Evolutionary conservation across 2,888 invertebrate species (phyloP).

Genomic region (Acrobasis repandana): DNA sequence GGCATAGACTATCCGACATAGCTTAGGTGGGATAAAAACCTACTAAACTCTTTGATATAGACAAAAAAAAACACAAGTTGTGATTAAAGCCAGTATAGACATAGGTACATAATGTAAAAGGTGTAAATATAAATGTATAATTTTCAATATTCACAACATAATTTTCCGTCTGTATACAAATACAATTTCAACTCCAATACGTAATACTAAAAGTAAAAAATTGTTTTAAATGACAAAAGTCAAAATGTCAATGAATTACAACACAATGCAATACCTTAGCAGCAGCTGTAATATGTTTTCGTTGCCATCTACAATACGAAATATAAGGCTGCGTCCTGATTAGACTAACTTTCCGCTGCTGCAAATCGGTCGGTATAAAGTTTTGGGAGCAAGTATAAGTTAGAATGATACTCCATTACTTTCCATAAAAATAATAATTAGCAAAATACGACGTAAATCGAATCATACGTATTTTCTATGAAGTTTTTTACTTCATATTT

Average conservation of each 20-base stretch:
- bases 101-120: neutral
- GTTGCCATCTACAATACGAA: slow-evolving; percentile 6
- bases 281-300: slow-evolving; percentile 23
- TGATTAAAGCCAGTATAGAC: neutral
- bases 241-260: neutral
- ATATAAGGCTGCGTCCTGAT: neutral
- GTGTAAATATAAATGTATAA: neutral
- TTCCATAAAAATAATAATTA: too few relatives aligned
- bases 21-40: slow-evolving; percentile 3
- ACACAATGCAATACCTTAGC: neutral
- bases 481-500: too few relatives aligned
- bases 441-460: too few relatives aligned
- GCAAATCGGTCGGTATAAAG: too few relatives aligned
- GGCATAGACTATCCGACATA: slow-evolving; percentile 1
- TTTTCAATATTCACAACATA: too few relatives aligned
- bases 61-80: neutral
- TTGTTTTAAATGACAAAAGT: neutral
- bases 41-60: neutral
- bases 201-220: neutral
- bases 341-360: too few relatives aligned
- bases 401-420: too few relatives aligned
- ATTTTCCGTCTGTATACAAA: neutral
- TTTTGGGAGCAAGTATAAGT: too few relatives aligned
- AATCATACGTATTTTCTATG: too few relatives aligned
- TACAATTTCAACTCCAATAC: neutral